Base-by-base conservation (phyloP, 2,797 vertebrate species). In the Diceros bicornis region DNA sequence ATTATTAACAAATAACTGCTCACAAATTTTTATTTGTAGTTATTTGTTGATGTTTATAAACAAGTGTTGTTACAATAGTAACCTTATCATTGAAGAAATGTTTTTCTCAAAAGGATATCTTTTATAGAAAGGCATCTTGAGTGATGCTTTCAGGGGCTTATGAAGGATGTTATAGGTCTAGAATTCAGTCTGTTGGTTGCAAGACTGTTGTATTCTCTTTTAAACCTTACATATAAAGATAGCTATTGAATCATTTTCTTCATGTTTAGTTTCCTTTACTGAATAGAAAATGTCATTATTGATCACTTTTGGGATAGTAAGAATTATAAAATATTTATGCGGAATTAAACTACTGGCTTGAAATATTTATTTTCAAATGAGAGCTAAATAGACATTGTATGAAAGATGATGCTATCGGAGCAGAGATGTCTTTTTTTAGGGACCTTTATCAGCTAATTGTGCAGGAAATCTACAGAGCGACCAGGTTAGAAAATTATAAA, bases 181-280 rank as follows among this genome's bases (percentile, higher is more conserved):
- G 18, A 44, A 66, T 93, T 89, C 44, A 52, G 23, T 21, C 32
- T 90, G 7, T 34, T 59, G 57, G 13, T 90, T 91, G 4, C 8
- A 86, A 74, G 66, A 59, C 21, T 37, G 27, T 78, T 52, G 29
- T 61, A 75, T 92, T 84, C 16, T 61, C 62, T 72, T 89, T 84
- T 47, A 41, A 83, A 81, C 21, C 77, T 61, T 47, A 23, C 62
- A 37, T 66, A 34, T 55, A 94, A 50, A 94, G n/a, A 79, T 79
- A 93, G 13, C 4, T 62, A 25, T 71, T 55, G 47, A n/a, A 55
- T 83, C 16, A 61, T 81, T 89, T 62, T 89, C 52, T 72, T 66
- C 59, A 92, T 72, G 16, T 90, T 72, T 77, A 90, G 18, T 78
- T 79, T 96, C 87, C 37, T 93, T 64, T 79, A 18, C 8, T 79